Evolutionary conservation across 2,797 vertebrate genomes (phyloP), one percentile per base, ranked within the genome.

Genomic region (Pseudochromis fuscus): DNA sequence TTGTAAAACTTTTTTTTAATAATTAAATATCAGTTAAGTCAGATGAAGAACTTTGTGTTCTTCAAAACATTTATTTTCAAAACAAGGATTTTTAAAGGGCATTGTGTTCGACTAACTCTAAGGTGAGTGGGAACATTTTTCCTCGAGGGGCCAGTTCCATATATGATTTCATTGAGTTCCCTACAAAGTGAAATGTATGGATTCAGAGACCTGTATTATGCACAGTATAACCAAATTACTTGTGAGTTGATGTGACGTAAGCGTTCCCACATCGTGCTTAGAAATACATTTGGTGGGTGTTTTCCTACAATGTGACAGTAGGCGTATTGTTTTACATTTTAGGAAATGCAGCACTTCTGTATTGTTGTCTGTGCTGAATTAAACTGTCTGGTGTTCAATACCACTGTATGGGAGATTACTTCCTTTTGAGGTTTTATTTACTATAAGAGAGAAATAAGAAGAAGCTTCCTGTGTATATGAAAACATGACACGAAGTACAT

Each of bases 111-210:
- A 59, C 28, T 51, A 5, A 23, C 16, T 52, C 16, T 35, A 25
- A 67, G 2, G 44, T 56, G 59, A 19, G 45, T 67, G 38, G 24
- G 49, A 53, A 4, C 2, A 3, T 31, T 52, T 53, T 31, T n/a
- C 27, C 51, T 65, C 63, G 9, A 46, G 67, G 46, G 67, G 12
- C 28, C 48, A 56, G 24, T 58, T 27, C 28, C 57, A 67, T 15
- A 35, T 67, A 28, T 46, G 66, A 64, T 58, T 27, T 52, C 15
- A 40, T 55, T 42, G 45, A 33, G 66, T 74, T 74, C 25, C 73
- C 38, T 46, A 2, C 7, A 46, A 18, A 30, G 33, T 62, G 33
- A 67, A 25, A 49, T 23, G 38, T 60, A 40, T 63, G 13, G 44
- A 70, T 49, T 52, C 4, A 40, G 1, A 31, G 55, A 10, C 33